Percentiles rank a stretch among this genome's conserved stretches.
These are phyloP conservation scores for Gymnorhina tibicen DNA, from an alignment of 2,113 vertebrate genomes.

Conservation along the genomic window DNA sequence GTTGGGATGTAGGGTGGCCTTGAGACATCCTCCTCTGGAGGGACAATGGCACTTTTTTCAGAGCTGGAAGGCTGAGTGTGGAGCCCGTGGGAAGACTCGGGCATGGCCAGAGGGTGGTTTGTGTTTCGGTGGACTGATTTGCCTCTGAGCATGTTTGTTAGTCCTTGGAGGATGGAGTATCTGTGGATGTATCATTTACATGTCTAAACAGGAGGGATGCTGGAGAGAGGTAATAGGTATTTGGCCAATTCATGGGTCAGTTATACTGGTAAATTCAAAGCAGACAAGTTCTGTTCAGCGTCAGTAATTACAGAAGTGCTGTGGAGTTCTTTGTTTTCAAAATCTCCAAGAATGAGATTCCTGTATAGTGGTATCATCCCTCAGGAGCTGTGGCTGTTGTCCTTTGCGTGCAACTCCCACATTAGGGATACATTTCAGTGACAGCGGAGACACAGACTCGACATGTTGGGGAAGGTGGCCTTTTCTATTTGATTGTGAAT, in stretches of 20 bases:
- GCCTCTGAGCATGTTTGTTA: not conserved
- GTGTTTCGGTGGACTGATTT: not conserved
- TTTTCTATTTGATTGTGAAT: slow-evolving; percentile 12
- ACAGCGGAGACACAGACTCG: not conserved
- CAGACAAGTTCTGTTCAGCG: not conserved
- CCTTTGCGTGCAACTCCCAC: not conserved
- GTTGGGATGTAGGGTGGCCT: not conserved
- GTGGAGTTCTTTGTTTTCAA: not conserved
- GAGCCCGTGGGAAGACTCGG: not conserved
- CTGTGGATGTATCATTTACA: not conserved
- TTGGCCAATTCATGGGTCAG: not conserved
- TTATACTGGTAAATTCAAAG: not conserved
- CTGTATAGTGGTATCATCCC: not conserved
- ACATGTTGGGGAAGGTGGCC: not conserved
- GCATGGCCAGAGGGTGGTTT: not conserved
- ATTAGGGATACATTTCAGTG: not conserved
- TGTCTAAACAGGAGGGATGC: not conserved
- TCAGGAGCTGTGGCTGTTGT: not conserved
- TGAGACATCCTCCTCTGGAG: not conserved
- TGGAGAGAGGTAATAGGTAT: not conserved
- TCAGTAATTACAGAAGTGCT: not conserved
- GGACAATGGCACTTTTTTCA: not conserved
- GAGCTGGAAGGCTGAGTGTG: not conserved
- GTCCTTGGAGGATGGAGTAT: not conserved
- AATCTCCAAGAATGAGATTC: not conserved